Evolutionary conservation across 1,140 invertebrate genomes (phyloP), one percentile per base, ranked within the genome.

Genomic region (Bathynomus jamesi): DNA sequence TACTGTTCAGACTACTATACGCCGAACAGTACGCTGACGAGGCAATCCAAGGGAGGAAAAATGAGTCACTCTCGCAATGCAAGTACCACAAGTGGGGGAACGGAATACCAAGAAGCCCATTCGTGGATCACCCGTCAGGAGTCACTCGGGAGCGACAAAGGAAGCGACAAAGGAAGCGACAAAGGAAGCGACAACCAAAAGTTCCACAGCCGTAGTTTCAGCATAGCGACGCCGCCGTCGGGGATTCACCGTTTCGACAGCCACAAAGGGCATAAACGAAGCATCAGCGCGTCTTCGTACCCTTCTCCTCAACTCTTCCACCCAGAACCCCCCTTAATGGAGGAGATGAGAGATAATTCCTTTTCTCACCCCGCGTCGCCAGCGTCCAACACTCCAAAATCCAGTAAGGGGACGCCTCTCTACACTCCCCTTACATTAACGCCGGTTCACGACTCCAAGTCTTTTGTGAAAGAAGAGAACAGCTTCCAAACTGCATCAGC

Each of bases 1-100:
- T 60, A 73, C 28, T 61, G 46, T 40, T 78, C 77, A 13, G 75
- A 77, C 60, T 78, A 75, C 60, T 78, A 70, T 61, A 78, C 77
- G 28, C 77, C 77, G 28, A 65, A 71, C 40, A 75, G 74, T 27
- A 76, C 76, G 0, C 66, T 75, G 4, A 76, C 74, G 2, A 73
- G 64, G 24, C 66, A 67, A 7, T 70, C 69, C 32, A 46, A 71
- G 24, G 67, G 69, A 11, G 40, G 61, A 17, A 68, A 46, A 63
- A 69, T 67, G 21, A 65, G 72, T 7, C 72, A 77, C 30, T 66
- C 66, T 28, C 72, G 69, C 25, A 61, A 69, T 53, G 72, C 72
- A 30, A 71, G 70, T 28, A 72, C 66, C 24, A 74, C 66, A 25
- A 71, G 69, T 21, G 71, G 71, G n/a, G 68, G 69, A 1, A 74